Percentiles rank a stretch among this genome's conserved stretches.
Evolutionary conservation across 2,888 invertebrate species (phyloP).

Genomic region (Hirtodrosophila confusa): DNA sequence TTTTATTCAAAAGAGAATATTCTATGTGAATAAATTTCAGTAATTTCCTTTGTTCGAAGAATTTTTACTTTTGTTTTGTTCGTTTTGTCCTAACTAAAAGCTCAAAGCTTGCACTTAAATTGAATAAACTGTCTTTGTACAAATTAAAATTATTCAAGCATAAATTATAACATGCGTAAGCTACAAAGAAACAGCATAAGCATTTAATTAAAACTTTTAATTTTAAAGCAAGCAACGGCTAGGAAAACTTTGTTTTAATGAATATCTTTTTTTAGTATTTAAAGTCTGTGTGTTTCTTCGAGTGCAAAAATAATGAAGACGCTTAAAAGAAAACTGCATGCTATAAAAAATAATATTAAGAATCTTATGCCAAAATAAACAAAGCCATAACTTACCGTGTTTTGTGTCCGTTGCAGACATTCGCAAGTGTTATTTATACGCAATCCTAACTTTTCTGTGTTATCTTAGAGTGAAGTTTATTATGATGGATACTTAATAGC

Average conservation of each 20-base stretch:
- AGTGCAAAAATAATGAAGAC: slow-evolving; percentile 10
- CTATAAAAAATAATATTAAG: slow-evolving; percentile 6
- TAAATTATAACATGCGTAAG: slow-evolving; percentile 22
- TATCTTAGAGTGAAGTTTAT: slow-evolving; percentile 26
- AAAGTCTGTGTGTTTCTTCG: slow-evolving; percentile 7
- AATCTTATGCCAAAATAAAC: slow-evolving; percentile 23
- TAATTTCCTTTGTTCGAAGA: too few species aligned
- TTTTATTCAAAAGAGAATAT: too few species aligned
- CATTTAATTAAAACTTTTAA: slow-evolving; percentile 55
- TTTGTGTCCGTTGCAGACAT: slow-evolving; percentile 16
- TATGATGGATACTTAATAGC: slow-evolving; percentile 51
- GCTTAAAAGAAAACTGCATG: slow-evolving; percentile 9
- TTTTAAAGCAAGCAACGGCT: slow-evolving; percentile 22
- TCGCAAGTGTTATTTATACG: slow-evolving; percentile 41
- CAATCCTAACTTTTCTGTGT: slow-evolving; percentile 6
- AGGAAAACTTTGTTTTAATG: too few species aligned
- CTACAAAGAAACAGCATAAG: slow-evolving; percentile 12
- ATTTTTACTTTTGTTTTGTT: too few species aligned
- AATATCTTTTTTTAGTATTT: slow-evolving; percentile 5
- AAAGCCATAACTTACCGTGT: slow-evolving; percentile 23
- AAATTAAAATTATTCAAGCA: slow-evolving; percentile 25
- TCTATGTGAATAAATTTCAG: too few species aligned
- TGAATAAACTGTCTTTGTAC: slow-evolving; percentile 1
- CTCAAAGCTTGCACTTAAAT: neutral
- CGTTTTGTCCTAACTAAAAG: too few species aligned